Evolutionary conservation across 2,113 vertebrate genomes (phyloP).

Genomic region (Sinocyclocheilus grahami): DNA sequence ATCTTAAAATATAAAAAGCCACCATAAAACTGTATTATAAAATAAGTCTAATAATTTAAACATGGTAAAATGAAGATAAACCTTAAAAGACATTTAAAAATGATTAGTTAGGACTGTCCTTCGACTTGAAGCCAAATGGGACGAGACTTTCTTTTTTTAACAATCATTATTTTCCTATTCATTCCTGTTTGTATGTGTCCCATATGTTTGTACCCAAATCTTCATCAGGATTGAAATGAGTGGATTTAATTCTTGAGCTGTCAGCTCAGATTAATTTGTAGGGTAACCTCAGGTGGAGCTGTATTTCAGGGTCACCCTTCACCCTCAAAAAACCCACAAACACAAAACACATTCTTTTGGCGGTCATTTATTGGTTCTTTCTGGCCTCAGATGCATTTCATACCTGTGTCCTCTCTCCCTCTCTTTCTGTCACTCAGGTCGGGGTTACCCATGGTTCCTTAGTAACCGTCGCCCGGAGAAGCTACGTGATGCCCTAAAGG

Average conservation of each 20-base stretch:
- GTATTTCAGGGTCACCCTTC: conserved; percentile 21
- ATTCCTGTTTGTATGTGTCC: not conserved
- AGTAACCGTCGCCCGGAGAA: conserved; percentile 88
- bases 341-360: conserved; percentile 49
- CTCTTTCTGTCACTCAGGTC: conserved; percentile 72
- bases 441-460: conserved; percentile 88
- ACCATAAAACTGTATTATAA: not conserved
- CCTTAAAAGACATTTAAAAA: too few relatives aligned
- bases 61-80: too few relatives aligned
- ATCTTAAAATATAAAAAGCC: not conserved
- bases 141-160: not conserved
- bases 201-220: conserved; percentile 7
- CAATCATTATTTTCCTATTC: not conserved
- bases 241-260: conserved; percentile 27
- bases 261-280: conserved; percentile 52
- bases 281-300: conserved; percentile 47
- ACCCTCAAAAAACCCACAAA: conserved; percentile 27
- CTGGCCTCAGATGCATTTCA: not conserved
- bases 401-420: not conserved
- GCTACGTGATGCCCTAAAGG: conserved; percentile 89
- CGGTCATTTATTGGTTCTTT: not conserved
- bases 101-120: too few relatives aligned
- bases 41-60: not conserved
- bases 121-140: too few relatives aligned
- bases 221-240: not conserved